Evolutionary conservation across 2,797 vertebrate species (phyloP).

Genomic region (Lepilemur ruficaudatus): DNA sequence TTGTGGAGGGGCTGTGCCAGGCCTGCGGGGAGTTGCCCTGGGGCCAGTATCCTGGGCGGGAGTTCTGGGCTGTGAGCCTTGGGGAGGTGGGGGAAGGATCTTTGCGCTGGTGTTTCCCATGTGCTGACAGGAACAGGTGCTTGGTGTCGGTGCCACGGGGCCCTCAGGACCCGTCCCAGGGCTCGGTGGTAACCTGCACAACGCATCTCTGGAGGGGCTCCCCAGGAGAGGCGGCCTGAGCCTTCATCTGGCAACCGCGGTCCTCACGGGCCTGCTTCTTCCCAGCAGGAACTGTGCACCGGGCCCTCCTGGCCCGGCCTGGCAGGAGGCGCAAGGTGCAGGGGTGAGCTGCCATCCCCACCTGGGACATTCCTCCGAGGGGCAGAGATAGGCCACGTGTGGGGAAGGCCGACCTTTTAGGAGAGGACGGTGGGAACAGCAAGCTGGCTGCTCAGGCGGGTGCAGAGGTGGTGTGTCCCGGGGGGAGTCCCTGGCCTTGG

Average conservation of each 20-base stretch:
- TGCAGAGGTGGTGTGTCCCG: no score
- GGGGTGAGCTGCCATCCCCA: not conserved
- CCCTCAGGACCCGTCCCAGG: fast-evolving
- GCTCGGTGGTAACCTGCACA: fast-evolving
- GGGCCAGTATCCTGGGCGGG: no score
- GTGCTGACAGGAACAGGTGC: fast-evolving
- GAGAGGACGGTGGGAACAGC: no score
- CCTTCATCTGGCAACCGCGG: not conserved
- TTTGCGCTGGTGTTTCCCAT: not conserved
- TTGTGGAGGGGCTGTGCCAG: not conserved
- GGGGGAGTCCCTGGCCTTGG: not conserved
- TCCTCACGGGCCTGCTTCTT: not conserved
- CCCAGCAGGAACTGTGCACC: no score
- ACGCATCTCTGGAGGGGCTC: not conserved
- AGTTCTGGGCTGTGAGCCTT: not conserved
- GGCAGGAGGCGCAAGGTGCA: no score
- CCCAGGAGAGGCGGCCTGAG: no score
- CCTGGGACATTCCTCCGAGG: fast-evolving
- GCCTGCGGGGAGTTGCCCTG: fast-evolving
- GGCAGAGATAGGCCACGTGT: fast-evolving
- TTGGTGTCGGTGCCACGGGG: fast-evolving
- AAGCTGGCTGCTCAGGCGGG: no score
- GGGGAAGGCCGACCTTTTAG: no score
- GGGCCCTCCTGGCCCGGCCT: not conserved
- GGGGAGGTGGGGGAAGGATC: not conserved